Base-by-base conservation (phyloP, 2,888 invertebrate genomes). In the Brachyptera risi region DNA sequence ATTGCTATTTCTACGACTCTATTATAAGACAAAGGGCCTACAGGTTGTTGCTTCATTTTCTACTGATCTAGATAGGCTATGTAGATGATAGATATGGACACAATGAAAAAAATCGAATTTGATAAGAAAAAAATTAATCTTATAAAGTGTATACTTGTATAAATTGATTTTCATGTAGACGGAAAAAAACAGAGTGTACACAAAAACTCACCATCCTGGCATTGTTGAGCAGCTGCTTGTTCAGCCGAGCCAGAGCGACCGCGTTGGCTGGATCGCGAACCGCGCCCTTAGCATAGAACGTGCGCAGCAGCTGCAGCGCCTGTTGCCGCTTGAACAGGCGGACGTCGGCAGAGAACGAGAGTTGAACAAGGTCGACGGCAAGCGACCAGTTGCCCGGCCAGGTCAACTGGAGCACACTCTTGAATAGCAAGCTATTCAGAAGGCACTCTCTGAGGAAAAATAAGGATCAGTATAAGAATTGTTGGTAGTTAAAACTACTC, bases 271-370 rank as follows among this genome's bases (percentile, higher is more conserved):
- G 64, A 15, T 62, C 67, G 27, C 79, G 70, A 38, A 78, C 70
- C 68, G 84, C 79, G 13, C 82, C 73, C 67, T 85, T 83, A 51
- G 79, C 78, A 71, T 85, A 88, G 66, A 88, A 84, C 2, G 82
- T 76, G n/a, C 78, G 75, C 49, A 88, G 71, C 61, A 89, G 74
- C 69, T 87, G 86, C 1, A 86, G 69, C 0, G 85, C 85, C 74
- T 88, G 88, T 64, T 80, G 83, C 44, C 85, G 80, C 23, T 86
- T 78, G 68, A 84, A 88, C 27, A 83, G 82, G 63, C 87, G 78
- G 1, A 86, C 80, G 19, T 79, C 78, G 17, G 75, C 72, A 58
- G 80, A 79, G 63, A 88, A 84, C 58, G 84, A 77, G 69, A 82
- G 83, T 23, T 81, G 76, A n/a, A 83, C 75, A 56, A 88, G 71